These are phyloP conservation scores for Cydia amplana DNA, from an alignment of 1,140 invertebrate species.

Conservation along the genomic window DNA sequence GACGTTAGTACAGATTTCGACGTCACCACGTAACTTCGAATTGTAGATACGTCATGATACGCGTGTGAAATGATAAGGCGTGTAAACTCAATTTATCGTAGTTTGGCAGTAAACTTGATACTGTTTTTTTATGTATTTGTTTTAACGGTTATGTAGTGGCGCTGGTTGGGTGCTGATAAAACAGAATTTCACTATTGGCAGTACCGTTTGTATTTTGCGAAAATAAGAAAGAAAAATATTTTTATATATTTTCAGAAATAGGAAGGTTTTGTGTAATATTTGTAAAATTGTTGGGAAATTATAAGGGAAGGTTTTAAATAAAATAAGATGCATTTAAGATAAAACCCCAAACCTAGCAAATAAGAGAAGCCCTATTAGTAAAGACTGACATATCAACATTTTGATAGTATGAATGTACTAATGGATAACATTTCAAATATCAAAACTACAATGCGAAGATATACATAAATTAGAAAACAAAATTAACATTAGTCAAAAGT, in stretches of 20 bases:
- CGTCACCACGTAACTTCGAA: conserved; percentile 70
- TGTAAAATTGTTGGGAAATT: no score
- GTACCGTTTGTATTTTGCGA: background rate
- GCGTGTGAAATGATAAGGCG: conserved; percentile 54
- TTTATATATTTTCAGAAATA: no score
- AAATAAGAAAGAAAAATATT: background rate
- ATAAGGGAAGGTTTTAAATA: no score
- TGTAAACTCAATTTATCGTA: conserved; percentile 38
- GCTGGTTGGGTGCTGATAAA: background rate
- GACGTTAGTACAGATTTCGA: conserved; percentile 57
- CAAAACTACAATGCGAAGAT: no score
- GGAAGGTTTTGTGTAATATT: no score
- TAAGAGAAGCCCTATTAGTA: no score
- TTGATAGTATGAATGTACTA: no score
- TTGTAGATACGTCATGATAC: conserved; percentile 57
- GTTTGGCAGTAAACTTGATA: conserved; percentile 47
- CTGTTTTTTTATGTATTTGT: conserved; percentile 43
- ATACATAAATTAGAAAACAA: background rate
- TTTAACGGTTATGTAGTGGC: conserved; percentile 34
- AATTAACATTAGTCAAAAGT: background rate
- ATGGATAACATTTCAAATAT: no score
- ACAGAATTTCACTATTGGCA: background rate
- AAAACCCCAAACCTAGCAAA: no score
- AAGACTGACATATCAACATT: no score
- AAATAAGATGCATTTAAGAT: no score